phyloP scores from a whole-genome alignment of 2,797 vertebrate species.

The Ctenosaura bakeri region DNA sequence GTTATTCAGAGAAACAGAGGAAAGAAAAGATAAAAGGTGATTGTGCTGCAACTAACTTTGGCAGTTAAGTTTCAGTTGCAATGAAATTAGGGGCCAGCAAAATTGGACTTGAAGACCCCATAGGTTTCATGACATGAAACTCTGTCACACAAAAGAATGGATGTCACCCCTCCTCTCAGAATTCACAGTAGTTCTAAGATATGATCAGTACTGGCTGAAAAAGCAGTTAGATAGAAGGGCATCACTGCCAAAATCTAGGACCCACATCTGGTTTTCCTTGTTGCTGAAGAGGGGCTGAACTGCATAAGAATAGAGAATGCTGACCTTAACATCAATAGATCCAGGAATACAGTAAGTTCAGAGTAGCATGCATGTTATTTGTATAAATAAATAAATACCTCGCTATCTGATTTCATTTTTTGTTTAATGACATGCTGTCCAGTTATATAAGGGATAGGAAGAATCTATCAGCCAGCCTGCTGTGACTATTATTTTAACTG shows the following conservation, averaged over 20 bases:
- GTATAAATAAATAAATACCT: neutral
- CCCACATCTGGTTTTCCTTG: neutral
- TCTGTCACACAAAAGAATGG: neutral
- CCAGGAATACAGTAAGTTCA: neutral
- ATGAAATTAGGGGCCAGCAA: too few relatives aligned
- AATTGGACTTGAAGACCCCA: too few relatives aligned
- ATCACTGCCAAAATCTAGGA: neutral
- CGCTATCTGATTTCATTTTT: conserved; percentile 23
- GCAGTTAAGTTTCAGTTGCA: too few relatives aligned
- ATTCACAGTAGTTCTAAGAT: neutral
- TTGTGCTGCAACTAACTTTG: neutral
- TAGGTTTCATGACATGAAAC: neutral
- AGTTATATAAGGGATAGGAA: neutral
- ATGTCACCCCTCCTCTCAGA: neutral
- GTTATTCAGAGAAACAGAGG: too few relatives aligned
- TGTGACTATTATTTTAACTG: neutral
- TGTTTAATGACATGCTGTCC: neutral
- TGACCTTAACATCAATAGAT: neutral
- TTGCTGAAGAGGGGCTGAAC: too few relatives aligned
- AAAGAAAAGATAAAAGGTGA: neutral
- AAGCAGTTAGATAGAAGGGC: neutral
- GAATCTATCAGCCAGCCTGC: rapidly evolving
- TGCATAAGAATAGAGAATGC: neutral
- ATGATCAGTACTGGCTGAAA: neutral
- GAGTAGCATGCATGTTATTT: neutral